These are phyloP conservation scores for Aotus griseimembra DNA, from an alignment of 2,797 vertebrate species.

Conservation along the genomic window DNA sequence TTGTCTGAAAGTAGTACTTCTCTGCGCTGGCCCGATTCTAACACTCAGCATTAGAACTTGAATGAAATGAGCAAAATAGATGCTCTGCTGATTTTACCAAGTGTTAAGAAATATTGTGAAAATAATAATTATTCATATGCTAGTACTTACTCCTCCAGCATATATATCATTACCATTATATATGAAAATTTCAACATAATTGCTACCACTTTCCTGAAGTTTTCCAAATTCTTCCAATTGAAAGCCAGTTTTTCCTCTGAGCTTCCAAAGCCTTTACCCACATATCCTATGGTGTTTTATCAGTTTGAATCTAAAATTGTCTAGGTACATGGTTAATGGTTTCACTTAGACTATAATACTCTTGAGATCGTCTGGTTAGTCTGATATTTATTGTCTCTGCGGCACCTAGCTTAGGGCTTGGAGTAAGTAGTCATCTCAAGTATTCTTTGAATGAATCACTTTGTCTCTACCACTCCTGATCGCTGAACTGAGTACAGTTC, in stretches of 20 bases:
- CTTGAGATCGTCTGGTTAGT: neutral
- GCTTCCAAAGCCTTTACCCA: neutral
- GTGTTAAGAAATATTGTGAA: neutral
- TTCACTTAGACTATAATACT: neutral
- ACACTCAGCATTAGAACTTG: neutral
- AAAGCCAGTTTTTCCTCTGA: neutral
- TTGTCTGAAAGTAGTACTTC: neutral
- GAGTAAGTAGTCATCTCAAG: neutral
- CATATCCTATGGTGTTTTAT: neutral
- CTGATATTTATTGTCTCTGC: neutral
- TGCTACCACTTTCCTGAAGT: neutral
- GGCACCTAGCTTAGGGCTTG: neutral
- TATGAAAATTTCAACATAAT: neutral
- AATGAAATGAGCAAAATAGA: neutral
- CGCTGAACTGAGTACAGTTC: neutral
- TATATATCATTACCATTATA: too few species aligned
- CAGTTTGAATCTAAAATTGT: neutral
- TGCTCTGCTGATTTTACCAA: neutral
- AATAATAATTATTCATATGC: neutral
- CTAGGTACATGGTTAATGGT: neutral
- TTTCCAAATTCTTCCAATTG: neutral
- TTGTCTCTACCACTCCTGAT: neutral
- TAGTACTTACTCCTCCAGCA: neutral
- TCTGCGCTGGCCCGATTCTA: neutral
- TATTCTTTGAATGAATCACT: neutral